These are phyloP conservation scores for Tenthredo notha DNA, from an alignment of 2,888 invertebrate species.

Conservation along the genomic window DNA sequence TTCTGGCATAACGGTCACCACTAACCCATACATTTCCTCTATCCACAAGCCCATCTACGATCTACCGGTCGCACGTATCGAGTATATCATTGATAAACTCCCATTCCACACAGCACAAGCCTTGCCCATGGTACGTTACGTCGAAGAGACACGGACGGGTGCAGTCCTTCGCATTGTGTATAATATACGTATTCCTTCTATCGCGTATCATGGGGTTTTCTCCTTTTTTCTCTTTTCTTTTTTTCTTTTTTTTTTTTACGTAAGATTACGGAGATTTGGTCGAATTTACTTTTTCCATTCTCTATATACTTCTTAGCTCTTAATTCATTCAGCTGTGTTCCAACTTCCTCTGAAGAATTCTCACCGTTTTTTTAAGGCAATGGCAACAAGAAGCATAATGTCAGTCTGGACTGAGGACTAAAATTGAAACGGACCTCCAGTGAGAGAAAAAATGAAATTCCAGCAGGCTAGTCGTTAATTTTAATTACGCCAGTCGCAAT, in stretches of 20 bases:
- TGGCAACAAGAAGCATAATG: constrained; percentile 6
- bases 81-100: constrained; percentile 76
- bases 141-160: constrained; percentile 37
- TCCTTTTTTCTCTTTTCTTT: no score
- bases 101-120: constrained; percentile 61
- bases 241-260: not conserved
- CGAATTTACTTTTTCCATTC: not conserved
- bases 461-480: constrained; percentile 41
- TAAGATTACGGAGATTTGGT: not conserved
- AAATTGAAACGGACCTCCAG: constrained; percentile 45
- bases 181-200: not conserved
- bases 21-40: constrained; percentile 64
- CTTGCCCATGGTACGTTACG: constrained; percentile 34
- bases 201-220: not conserved
- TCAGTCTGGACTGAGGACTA: not conserved
- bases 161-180: not conserved
- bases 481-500: constrained; percentile 40
- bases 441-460: constrained; percentile 34
- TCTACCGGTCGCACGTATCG: constrained; percentile 53
- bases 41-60: constrained; percentile 46
- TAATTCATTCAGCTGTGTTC: no score
- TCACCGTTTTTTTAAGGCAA: not conserved
- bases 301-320: not conserved
- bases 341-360: not conserved
- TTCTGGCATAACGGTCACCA: constrained; percentile 72